phyloP scores from a whole-genome alignment of 2,113 vertebrate genomes.

The Rattus rattus region DNA sequence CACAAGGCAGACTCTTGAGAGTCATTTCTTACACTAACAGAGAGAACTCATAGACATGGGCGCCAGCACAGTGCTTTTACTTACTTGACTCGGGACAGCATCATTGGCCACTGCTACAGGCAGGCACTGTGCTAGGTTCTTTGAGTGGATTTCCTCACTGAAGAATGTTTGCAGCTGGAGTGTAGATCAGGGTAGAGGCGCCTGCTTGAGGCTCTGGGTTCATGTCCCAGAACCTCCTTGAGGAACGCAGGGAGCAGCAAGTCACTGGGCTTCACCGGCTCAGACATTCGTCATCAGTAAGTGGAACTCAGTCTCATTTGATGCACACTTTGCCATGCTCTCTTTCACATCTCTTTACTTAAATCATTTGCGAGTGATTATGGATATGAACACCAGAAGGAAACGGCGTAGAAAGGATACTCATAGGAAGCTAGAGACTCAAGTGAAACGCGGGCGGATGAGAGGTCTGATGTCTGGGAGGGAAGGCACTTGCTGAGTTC shows the following conservation, averaged over 20 bases:
- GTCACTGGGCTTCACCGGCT: background rate
- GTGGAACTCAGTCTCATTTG: background rate
- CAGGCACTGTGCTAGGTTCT: background rate
- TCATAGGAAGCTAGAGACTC: slow-evolving; percentile 6
- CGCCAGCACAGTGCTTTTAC: background rate
- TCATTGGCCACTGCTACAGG: background rate
- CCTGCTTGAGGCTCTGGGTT: background rate
- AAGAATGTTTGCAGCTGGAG: background rate
- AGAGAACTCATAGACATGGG: background rate
- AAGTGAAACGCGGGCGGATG: too few species aligned
- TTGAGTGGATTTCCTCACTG: background rate
- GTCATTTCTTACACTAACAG: background rate
- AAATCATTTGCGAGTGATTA: background rate
- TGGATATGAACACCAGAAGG: background rate
- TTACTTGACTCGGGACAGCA: background rate
- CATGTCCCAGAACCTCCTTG: background rate
- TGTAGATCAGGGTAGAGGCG: background rate
- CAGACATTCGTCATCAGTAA: background rate
- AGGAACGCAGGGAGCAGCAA: background rate
- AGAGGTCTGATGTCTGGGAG: background rate
- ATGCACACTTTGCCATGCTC: background rate
- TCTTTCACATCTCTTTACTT: slow-evolving; percentile 24
- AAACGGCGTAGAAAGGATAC: background rate
- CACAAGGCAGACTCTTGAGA: slow-evolving; percentile 3
- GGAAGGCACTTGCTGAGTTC: background rate